A percentile compares a stretch with the other conserved stretches of the same genome.
phyloP scores from a whole-genome alignment of 1,140 invertebrate genomes.

The Pseudomyrmex cubaensis region DNA sequence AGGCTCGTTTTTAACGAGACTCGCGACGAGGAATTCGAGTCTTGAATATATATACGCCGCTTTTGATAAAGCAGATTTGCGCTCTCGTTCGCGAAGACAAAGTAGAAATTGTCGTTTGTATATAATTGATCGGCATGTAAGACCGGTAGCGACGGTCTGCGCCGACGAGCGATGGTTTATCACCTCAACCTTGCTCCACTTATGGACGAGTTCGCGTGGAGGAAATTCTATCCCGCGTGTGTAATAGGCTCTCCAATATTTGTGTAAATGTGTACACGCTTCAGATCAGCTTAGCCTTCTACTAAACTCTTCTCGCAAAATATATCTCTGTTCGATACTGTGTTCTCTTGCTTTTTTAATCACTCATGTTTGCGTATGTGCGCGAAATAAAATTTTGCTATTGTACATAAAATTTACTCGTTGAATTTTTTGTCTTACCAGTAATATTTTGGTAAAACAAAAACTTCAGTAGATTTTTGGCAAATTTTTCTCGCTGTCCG shows the following conservation, averaged over 20 bases:
- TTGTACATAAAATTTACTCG: too few species aligned
- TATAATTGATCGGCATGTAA: slow-evolving; percentile 16
- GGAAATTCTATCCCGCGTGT: slow-evolving; percentile 36
- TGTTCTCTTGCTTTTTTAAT: slow-evolving; percentile 4
- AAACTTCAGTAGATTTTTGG: too few species aligned
- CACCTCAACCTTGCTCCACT: slow-evolving; percentile 72
- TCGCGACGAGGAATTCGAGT: neutral
- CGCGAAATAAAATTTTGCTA: too few species aligned
- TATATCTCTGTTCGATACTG: neutral
- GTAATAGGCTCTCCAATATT: slow-evolving; percentile 44
- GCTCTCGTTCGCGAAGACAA: slow-evolving; percentile 30
- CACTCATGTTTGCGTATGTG: too few species aligned
- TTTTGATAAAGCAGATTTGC: slow-evolving; percentile 11
- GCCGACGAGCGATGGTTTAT: slow-evolving; percentile 53
- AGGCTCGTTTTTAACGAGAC: slow-evolving; percentile 9
- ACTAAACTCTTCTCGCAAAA: neutral
- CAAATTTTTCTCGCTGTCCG: too few species aligned
- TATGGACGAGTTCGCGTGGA: slow-evolving; percentile 29
- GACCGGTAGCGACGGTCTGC: slow-evolving; percentile 33
- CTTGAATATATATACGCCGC: neutral
- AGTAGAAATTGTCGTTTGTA: slow-evolving; percentile 48
- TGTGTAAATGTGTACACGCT: neutral
- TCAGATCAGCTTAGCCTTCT: neutral
- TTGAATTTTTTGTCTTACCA: too few species aligned
- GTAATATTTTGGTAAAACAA: too few species aligned